Percentiles rank a stretch among this genome's conserved stretches.
These are phyloP conservation scores for Hymenopus coronatus DNA, from an alignment of 2,888 invertebrate genomes.

Conservation along the genomic window DNA sequence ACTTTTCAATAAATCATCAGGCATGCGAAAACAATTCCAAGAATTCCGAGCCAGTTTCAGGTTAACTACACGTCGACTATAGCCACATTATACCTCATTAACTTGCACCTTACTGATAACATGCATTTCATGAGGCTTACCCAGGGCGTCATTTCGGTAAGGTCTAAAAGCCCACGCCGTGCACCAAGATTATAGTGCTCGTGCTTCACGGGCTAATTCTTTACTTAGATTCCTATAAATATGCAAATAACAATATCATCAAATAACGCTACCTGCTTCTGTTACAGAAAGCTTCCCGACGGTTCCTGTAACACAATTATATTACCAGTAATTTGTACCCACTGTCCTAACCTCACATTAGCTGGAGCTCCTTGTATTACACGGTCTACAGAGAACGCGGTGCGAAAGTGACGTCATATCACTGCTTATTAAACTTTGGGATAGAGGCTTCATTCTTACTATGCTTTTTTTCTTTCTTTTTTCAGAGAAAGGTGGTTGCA, in stretches of 20 bases:
- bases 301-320: neutral
- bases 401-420: neutral
- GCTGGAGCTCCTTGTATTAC: neutral
- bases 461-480: too few relatives aligned
- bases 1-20: too few relatives aligned
- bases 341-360: neutral
- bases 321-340: neutral
- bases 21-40: too few relatives aligned
- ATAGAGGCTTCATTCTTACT: neutral
- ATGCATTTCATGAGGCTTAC: neutral
- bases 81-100: neutral
- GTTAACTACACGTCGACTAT: neutral
- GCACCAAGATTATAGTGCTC: neutral
- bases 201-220: neutral
- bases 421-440: neutral
- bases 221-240: neutral
- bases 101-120: neutral
- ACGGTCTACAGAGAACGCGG: neutral
- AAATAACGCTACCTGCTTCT: neutral
- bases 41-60: neutral
- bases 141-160: neutral
- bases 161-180: neutral
- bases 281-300: neutral
- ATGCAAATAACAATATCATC: neutral
- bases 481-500: neutral